These are phyloP conservation scores for Drosophila albomicans DNA, from an alignment of 1,140 invertebrate genomes.

Conservation along the genomic window DNA sequence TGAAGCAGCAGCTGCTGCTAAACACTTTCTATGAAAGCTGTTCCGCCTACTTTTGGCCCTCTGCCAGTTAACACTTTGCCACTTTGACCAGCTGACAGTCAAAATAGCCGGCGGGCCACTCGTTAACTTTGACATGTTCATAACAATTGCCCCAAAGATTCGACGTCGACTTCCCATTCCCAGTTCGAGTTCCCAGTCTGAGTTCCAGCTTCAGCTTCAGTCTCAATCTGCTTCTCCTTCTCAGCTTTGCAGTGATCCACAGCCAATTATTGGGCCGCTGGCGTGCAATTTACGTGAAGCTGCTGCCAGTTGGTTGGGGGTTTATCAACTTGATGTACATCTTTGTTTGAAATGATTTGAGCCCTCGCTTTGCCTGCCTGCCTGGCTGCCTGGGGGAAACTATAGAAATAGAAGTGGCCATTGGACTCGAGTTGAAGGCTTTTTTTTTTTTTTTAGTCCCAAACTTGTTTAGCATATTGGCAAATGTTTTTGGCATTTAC, in stretches of 20 bases:
- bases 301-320: slow-evolving; percentile 46
- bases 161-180: background rate
- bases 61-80: slow-evolving; percentile 67
- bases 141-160: slow-evolving; percentile 68
- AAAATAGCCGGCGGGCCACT: slow-evolving; percentile 54
- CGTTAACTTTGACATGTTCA: slow-evolving; percentile 82
- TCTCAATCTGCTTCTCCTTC: background rate
- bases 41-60: slow-evolving; percentile 9
- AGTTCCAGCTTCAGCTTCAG: no score
- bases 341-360: slow-evolving; percentile 73
- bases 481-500: slow-evolving; percentile 71
- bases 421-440: background rate
- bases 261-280: slow-evolving; percentile 68
- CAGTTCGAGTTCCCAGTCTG: background rate
- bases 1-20: slow-evolving; percentile 34
- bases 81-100: slow-evolving; percentile 69
- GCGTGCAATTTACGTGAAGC: slow-evolving; percentile 69
- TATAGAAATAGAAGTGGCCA: slow-evolving; percentile 72
- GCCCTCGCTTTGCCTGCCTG: slow-evolving; percentile 17
- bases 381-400: slow-evolving; percentile 54
- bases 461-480: slow-evolving; percentile 82
- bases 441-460: background rate
- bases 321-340: slow-evolving; percentile 70
- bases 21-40: slow-evolving; percentile 43
- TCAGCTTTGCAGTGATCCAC: slow-evolving; percentile 7